phyloP scores from a whole-genome alignment of 2,888 invertebrate species.

The Eristalis pertinax region DNA sequence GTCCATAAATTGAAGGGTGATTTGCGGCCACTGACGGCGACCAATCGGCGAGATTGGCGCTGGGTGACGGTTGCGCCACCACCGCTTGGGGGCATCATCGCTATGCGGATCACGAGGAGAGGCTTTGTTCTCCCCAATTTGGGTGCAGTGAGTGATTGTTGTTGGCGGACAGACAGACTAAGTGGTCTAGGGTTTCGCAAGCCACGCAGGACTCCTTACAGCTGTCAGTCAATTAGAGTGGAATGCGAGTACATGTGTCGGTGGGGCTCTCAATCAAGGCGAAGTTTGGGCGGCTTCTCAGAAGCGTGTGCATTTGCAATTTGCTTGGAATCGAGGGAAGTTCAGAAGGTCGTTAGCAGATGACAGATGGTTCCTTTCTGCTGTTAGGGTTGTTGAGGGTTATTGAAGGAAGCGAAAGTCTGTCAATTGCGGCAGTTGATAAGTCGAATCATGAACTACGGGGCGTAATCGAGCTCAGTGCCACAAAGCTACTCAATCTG shows the following conservation, averaged over 20 bases:
- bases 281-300: not conserved
- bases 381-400: no score
- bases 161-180: not conserved
- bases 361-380: no score
- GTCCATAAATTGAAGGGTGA: constrained; percentile 19
- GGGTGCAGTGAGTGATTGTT: not conserved
- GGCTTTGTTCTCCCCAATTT: not conserved
- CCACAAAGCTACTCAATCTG: no score
- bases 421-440: no score
- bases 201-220: not conserved
- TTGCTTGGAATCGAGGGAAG: no score
- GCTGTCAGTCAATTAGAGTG: not conserved
- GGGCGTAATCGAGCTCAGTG: no score
- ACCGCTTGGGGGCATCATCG: not conserved
- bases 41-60: not conserved
- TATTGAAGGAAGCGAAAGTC: no score
- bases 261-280: not conserved
- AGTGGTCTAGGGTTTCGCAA: not conserved
- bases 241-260: not conserved
- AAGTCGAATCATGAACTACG: no score
- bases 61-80: not conserved
- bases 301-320: not conserved
- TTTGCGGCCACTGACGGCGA: constrained; percentile 6
- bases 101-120: not conserved
- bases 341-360: no score